A percentile compares a stretch with the other conserved stretches of the same genome.
Conservation (phyloP, 2,797 vertebrate species). For the Saxicola maurus region DNA sequence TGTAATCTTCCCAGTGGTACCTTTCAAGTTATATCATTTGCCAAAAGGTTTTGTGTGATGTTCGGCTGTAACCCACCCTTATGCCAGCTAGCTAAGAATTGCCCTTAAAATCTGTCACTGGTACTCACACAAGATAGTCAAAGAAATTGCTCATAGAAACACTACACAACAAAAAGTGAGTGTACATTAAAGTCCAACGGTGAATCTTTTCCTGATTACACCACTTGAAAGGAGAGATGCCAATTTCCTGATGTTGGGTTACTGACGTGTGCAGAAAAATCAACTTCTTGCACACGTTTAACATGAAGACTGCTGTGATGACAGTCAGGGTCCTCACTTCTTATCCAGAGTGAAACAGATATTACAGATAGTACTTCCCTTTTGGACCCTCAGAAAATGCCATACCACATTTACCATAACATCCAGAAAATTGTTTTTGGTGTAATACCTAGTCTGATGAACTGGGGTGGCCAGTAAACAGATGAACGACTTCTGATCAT, state of each 20-base stretch:
- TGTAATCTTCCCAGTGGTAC: neutral
- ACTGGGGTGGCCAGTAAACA: neutral
- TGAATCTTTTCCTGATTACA: neutral
- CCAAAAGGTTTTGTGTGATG: neutral
- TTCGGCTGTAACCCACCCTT: neutral
- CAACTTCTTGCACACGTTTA: fast-evolving
- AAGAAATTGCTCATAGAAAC: neutral
- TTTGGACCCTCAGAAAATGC: neutral
- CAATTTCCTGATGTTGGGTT: neutral
- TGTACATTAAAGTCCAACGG: neutral
- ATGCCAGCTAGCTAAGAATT: neutral
- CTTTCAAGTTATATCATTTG: neutral
- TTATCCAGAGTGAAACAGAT: neutral
- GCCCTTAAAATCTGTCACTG: neutral
- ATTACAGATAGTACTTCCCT: neutral
- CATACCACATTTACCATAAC: neutral
- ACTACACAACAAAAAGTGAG: neutral
- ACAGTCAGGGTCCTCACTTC: neutral
- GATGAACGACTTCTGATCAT: neutral
- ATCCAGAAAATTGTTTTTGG: neutral
- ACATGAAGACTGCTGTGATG: neutral
- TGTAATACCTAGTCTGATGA: neutral
- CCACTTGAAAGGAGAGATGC: neutral
- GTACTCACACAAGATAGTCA: neutral
- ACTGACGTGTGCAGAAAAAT: neutral